phyloP scores from a whole-genome alignment of 2,113 vertebrate genomes.

The Entomyzon cyanotis region DNA sequence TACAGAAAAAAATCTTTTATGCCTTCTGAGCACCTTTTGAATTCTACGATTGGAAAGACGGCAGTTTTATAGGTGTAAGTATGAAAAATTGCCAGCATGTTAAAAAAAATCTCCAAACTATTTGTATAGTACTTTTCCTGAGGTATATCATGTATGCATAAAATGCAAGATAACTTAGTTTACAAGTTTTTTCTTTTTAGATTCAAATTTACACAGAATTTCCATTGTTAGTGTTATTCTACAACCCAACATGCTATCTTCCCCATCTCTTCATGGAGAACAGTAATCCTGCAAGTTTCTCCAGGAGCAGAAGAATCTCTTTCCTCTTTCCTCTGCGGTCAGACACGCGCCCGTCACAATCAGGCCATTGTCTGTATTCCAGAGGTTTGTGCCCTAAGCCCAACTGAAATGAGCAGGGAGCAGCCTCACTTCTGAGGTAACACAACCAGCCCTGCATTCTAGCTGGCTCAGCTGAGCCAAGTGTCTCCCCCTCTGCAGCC shows the following conservation, averaged over 20 bases:
- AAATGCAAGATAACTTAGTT: neutral
- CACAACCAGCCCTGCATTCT: neutral
- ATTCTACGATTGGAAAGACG: neutral
- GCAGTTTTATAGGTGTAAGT: neutral
- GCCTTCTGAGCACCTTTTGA: neutral
- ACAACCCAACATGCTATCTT: neutral
- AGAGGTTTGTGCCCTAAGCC: neutral
- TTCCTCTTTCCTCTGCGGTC: neutral
- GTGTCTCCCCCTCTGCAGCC: neutral
- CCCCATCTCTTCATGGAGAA: neutral
- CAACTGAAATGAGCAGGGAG: neutral
- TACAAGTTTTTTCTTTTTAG: neutral
- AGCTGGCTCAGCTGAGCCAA: neutral
- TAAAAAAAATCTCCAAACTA: neutral
- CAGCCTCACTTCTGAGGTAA: neutral
- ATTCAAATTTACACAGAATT: neutral
- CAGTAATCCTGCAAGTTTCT: neutral
- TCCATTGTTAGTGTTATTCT: neutral
- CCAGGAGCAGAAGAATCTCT: neutral
- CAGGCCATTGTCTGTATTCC: rapidly evolving
- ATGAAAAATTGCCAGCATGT: neutral
- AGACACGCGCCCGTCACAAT: neutral
- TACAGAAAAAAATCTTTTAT: neutral
- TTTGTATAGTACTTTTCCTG: neutral
- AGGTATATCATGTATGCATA: rapidly evolving